Evolutionary conservation across 2,888 invertebrate species (phyloP).

Genomic region (Lycophotia porphyrea): DNA sequence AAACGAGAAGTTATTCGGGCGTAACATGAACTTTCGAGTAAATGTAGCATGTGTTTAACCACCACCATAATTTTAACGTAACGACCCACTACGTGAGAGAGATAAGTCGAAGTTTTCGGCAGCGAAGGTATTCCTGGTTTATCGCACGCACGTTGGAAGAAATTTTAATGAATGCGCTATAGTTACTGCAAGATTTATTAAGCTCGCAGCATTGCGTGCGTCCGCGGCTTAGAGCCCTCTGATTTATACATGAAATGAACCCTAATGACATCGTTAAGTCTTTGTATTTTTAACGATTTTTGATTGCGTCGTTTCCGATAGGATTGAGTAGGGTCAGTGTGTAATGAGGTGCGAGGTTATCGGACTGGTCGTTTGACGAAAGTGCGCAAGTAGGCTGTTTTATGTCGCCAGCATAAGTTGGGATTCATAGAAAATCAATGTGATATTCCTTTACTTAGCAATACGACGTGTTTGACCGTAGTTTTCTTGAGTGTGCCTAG

Average conservation of each 20-base stretch:
- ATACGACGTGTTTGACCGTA: constrained; percentile 42
- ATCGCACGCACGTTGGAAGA: constrained; percentile 88
- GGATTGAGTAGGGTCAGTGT: constrained; percentile 56
- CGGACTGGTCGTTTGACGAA: constrained; percentile 40
- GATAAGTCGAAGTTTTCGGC: constrained; percentile 89
- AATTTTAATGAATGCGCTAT: constrained; percentile 86
- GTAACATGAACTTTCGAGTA: constrained; percentile 88
- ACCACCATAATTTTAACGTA: constrained; percentile 86
- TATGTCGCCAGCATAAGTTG: constrained; percentile 50
- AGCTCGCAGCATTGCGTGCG: constrained; percentile 68
- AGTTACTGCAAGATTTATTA: constrained; percentile 82
- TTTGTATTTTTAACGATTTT: constrained; percentile 75
- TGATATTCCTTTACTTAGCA: constrained; percentile 42
- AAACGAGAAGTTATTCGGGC: constrained; percentile 85
- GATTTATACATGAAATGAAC: constrained; percentile 78
- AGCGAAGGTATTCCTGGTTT: constrained; percentile 81
- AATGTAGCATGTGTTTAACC: constrained; percentile 90
- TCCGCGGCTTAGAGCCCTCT: constrained; percentile 63
- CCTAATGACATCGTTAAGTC: constrained; percentile 76
- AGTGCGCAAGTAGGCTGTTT: constrained; percentile 41
- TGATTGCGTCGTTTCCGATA: constrained; percentile 66
- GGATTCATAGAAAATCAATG: constrained; percentile 43
- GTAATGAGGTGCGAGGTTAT: constrained; percentile 64
- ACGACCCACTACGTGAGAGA: constrained; percentile 88
- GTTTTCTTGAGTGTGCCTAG: constrained; percentile 40